These are phyloP conservation scores for Willowsia nigromaculata DNA, from an alignment of 2,888 invertebrate species.

Conservation along the genomic window DNA sequence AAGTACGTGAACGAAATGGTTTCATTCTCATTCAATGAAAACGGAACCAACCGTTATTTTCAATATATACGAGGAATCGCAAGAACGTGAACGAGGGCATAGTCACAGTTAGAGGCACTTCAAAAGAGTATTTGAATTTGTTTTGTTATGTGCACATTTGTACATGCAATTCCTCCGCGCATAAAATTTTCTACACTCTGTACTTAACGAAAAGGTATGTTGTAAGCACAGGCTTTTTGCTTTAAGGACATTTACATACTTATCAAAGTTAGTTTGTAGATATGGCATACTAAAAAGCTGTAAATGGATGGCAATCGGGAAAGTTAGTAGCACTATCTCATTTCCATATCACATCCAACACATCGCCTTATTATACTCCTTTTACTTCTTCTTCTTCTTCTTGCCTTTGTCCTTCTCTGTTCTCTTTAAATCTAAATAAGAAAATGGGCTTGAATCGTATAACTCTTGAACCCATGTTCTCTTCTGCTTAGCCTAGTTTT, in stretches of 20 bases:
- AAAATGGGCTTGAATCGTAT: background rate
- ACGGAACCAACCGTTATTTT: conserved; percentile 1
- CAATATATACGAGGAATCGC: background rate
- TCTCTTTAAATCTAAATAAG: background rate
- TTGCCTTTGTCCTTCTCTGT: background rate
- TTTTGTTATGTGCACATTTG: background rate
- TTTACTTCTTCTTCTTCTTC: background rate
- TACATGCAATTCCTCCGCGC: background rate
- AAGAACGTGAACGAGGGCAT: background rate
- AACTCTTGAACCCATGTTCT: too few relatives aligned
- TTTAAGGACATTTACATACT: background rate
- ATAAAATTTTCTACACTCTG: background rate
- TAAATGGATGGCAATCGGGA: conserved; percentile 9
- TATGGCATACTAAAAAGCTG: background rate
- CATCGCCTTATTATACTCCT: background rate
- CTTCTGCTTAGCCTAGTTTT: conserved; percentile 1
- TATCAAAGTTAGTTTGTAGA: background rate
- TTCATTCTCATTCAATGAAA: background rate
- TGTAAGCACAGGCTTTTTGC: background rate
- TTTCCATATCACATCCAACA: conserved; percentile 32
- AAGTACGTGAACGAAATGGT: background rate
- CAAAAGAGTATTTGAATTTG: background rate
- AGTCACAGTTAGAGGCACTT: background rate
- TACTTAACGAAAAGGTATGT: background rate
- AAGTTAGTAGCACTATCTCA: background rate